Percentiles rank a stretch among this genome's conserved stretches.
Conservation (phyloP, 1,140 invertebrate species). For the Apis laboriosa region DNA sequence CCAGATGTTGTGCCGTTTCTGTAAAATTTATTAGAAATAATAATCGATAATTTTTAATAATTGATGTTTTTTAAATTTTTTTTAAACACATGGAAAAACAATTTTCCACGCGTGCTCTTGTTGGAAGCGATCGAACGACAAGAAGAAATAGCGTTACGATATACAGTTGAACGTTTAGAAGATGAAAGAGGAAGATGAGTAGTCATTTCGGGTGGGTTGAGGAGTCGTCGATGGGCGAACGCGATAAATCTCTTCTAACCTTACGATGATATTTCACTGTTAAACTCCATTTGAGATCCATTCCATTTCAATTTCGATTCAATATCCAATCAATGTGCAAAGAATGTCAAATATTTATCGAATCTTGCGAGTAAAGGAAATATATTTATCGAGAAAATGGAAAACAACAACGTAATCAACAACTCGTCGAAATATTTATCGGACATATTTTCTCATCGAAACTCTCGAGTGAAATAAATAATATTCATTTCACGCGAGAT, state of each 20-base stretch:
- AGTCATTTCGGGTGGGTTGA: constrained; percentile 36
- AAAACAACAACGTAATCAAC: too few relatives aligned
- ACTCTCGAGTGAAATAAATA: too few relatives aligned
- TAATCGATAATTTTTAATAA: background rate
- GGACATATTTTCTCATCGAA: too few relatives aligned
- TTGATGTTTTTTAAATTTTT: background rate
- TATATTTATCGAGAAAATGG: too few relatives aligned
- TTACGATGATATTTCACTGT: constrained; percentile 38
- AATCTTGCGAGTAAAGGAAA: too few relatives aligned
- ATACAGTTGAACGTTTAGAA: background rate
- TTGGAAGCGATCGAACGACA: background rate
- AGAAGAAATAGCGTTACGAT: constrained; percentile 14
- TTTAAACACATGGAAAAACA: background rate
- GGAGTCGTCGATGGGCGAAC: constrained; percentile 30
- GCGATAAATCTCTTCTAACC: constrained; percentile 49
- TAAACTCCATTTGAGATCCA: background rate
- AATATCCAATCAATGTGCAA: too few relatives aligned
- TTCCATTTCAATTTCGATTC: background rate
- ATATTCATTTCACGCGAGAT: too few relatives aligned
- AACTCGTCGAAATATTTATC: too few relatives aligned
- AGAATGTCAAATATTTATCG: too few relatives aligned
- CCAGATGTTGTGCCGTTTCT: constrained; percentile 28
- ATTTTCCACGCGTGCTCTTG: too few relatives aligned
- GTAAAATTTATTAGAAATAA: too few relatives aligned
- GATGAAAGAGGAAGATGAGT: constrained; percentile 50